Base-by-base conservation (phyloP, 23 tunicate species). In the Corella eumyota region DNA sequence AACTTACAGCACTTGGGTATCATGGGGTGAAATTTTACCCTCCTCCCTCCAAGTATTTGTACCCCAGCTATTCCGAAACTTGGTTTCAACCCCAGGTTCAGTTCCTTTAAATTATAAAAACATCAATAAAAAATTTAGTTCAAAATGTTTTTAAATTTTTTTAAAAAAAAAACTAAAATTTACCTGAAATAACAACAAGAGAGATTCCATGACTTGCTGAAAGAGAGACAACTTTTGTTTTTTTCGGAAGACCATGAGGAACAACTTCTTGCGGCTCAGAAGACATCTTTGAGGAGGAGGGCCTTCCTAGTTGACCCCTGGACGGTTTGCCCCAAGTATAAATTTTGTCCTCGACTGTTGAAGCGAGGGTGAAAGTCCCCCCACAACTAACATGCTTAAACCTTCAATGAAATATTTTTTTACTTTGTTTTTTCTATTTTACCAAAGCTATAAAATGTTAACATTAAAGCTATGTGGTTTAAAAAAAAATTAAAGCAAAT, bases 31-130 rank as follows among this genome's bases (percentile, higher is more conserved):
- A 40, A 70, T 86, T 48, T 77, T 86, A 25, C 85, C 80, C 77
- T 86, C 95, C 51, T 86, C 95, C 30, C 95, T 58, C 95, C 95
- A 86, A 2, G 85, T 86, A 32, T 65, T 77, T 27, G 95, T 86
- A 56, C 71, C 95, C 95, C 95, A 86, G 54, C 95, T 86, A 30
- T 77, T 61, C 15, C 95, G 75, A 36, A 86, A 86, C 44, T 86
- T 77, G 0, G 72, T 69, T 24, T 86, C 95, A 20, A 50, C 25
- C 62, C 63, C 67, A 11, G 76, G 78, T 66, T 70, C 83, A 1
- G 72, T 46, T 17, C 83, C 83, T 84, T 1, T 2, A 65, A 50
- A 25, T 20, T 30, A 20, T 45, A 30, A 0, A 65, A 65, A 63
- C 45, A 36, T n/a, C n/a, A n/a, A n/a, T n/a, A n/a, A n/a, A n/a